Evolutionary conservation across 2,797 vertebrate species (phyloP).

Genomic region (Xiphorhynchus erythropygius): DNA sequence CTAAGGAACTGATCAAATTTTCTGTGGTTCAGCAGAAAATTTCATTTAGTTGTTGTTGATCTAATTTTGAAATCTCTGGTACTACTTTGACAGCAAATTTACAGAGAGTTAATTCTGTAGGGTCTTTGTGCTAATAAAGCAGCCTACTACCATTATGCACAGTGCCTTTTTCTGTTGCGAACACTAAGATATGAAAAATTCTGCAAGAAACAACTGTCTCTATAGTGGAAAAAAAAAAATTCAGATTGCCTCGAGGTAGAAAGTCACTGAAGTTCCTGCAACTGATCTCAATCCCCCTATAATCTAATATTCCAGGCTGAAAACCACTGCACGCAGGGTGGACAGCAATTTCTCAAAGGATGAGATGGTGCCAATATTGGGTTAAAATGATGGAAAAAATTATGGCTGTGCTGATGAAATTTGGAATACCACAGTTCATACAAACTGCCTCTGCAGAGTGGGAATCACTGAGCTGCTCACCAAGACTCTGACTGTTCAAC

Average conservation of each 20-base stretch:
- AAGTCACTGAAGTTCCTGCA: background rate
- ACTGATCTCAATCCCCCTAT: background rate
- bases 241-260: background rate
- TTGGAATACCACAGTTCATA: background rate
- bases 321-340: background rate
- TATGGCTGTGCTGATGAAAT: background rate
- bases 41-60: background rate
- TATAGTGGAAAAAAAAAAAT: background rate
- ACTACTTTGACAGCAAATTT: background rate
- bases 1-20: background rate
- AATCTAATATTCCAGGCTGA: background rate
- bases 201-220: background rate
- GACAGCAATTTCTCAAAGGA: background rate
- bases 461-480: background rate
- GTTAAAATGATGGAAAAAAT: background rate
- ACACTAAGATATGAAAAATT: background rate
- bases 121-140: background rate
- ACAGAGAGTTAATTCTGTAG: background rate
- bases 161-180: background rate
- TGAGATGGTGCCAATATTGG: background rate
- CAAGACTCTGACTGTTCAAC: background rate
- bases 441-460: background rate
- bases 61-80: background rate
- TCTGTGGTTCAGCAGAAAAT: background rate
- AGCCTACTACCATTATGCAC: background rate